Conservation (phyloP, 2,797 vertebrate genomes). For the Thripadectes ignobilis region DNA sequence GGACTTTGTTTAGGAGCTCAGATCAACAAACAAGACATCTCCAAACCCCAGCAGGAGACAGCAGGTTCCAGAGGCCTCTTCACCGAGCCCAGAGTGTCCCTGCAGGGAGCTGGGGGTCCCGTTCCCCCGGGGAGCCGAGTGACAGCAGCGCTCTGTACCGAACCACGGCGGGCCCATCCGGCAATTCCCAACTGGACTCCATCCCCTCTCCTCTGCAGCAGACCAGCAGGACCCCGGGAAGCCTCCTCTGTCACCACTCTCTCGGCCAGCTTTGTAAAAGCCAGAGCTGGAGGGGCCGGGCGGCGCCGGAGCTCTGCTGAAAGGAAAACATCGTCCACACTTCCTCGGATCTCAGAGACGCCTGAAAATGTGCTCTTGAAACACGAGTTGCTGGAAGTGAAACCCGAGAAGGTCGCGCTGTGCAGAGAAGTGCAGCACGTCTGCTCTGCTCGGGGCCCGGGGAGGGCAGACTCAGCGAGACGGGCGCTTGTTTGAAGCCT, state of each 20-base stretch:
- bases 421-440: conserved; percentile 20
- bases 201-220: not conserved
- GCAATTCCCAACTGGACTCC: not conserved
- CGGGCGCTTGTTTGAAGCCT: conserved; percentile 47
- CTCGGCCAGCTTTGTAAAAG: conserved; percentile 16
- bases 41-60: conserved; percentile 30
- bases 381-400: conserved; percentile 23
- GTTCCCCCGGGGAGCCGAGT: not conserved
- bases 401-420: not conserved
- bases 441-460: not conserved
- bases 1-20: conserved; percentile 42
- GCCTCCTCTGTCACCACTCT: not conserved
- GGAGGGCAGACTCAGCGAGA: conserved; percentile 21
- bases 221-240: not conserved
- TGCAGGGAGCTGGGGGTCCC: not conserved
- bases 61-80: conserved; percentile 48
- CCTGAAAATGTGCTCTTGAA: conserved; percentile 42
- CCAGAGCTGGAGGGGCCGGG: not conserved
- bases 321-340: not conserved
- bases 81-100: not conserved
- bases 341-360: conserved; percentile 13
- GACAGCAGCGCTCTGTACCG: not conserved
- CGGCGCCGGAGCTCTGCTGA: not conserved
- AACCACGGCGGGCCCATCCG: not conserved
- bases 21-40: conserved; percentile 36